A percentile compares a stretch with the other conserved stretches of the same genome.
Conservation (phyloP, 2,113 vertebrate species). For the Leucopsar rothschildi region DNA sequence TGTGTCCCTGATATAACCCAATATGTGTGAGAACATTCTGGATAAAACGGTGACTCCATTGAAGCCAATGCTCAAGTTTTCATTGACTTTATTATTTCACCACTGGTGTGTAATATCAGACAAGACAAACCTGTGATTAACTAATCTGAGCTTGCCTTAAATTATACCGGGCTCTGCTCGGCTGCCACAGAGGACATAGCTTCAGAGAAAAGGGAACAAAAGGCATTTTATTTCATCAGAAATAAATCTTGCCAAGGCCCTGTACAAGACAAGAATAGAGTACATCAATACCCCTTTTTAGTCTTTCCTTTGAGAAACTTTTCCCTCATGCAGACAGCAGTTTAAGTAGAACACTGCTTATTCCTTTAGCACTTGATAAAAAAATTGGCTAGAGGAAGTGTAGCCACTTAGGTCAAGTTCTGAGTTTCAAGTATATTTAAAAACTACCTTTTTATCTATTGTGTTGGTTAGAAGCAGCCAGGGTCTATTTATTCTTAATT, state of each 20-base stretch:
- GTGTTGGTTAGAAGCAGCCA: not conserved
- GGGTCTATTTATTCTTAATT: not conserved
- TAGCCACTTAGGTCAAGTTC: not conserved
- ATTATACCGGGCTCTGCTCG: not conserved
- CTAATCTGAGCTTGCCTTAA: not conserved
- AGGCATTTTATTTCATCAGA: constrained; percentile 33
- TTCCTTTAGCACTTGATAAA: not conserved
- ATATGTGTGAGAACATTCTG: constrained; percentile 35
- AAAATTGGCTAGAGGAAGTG: not conserved
- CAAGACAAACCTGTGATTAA: constrained; percentile 9
- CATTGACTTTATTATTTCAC: not conserved
- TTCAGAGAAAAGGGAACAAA: constrained; percentile 44
- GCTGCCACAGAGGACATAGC: not conserved
- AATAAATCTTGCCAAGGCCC: not conserved
- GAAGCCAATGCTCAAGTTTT: not conserved
- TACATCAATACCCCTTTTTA: not conserved
- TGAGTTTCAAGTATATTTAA: not conserved
- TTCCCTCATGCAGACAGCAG: not conserved
- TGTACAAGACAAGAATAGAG: not conserved
- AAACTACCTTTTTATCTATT: not conserved
- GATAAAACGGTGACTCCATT: not conserved
- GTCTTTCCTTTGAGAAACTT: constrained; percentile 5
- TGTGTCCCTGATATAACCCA: not conserved
- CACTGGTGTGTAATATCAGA: constrained; percentile 14
- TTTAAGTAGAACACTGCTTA: not conserved